Evolutionary conservation across 2,113 vertebrate genomes (phyloP).

Genomic region (Alaudala cheleensis): DNA sequence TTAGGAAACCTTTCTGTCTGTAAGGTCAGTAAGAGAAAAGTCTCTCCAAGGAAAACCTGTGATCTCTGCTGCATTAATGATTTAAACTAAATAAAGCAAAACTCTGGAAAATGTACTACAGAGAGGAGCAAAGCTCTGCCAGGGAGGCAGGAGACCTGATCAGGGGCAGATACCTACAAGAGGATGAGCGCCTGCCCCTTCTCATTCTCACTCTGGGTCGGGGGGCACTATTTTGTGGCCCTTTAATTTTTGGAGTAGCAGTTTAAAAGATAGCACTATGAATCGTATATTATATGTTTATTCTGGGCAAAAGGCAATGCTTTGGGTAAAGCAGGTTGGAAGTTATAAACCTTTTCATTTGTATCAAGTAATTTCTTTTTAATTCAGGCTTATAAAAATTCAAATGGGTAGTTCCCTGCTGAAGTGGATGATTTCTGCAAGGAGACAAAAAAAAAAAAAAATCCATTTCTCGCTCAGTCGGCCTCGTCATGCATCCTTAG

Average conservation of each 20-base stretch:
- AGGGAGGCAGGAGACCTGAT: not conserved
- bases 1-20: conserved; percentile 37
- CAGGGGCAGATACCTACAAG: not conserved
- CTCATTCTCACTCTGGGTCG: not conserved
- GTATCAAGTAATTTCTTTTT: conserved; percentile 52
- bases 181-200: not conserved
- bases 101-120: conserved; percentile 11
- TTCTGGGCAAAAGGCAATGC: conserved; percentile 10
- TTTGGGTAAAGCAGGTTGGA: conserved; percentile 15
- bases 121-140: not conserved
- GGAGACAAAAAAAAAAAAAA: conserved; percentile 64
- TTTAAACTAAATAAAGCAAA: conserved; percentile 36
- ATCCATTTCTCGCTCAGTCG: conserved; percentile 63
- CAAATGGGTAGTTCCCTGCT: conserved; percentile 11
- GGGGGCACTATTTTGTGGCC: not conserved
- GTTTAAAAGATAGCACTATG: not conserved
- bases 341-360: conserved; percentile 54
- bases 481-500: conserved; percentile 67
- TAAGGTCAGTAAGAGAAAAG: not conserved
- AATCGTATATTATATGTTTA: not conserved
- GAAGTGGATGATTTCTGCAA: conserved; percentile 64
- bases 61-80: conserved; percentile 48
- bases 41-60: conserved; percentile 36
- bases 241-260: not conserved
- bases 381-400: conserved; percentile 55